phyloP scores from a whole-genome alignment of 2,113 vertebrate species.

The Ammodytes marinus region DNA sequence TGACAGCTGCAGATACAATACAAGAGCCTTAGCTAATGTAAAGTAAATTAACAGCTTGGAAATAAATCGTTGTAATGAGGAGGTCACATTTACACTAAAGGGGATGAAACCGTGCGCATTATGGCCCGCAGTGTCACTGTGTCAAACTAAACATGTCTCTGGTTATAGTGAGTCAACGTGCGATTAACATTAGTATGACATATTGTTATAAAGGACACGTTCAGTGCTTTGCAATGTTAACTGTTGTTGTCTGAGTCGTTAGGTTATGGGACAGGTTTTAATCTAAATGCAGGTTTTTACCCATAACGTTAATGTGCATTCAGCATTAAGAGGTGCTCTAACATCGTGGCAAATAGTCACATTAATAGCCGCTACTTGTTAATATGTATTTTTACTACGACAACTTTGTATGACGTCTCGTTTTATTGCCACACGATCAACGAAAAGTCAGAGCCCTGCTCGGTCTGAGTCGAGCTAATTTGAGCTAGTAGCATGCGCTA shows the following conservation, averaged over 20 bases:
- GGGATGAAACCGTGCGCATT: slow-evolving; percentile 66
- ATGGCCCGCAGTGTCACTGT: slow-evolving; percentile 67
- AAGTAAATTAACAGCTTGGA: slow-evolving; percentile 9
- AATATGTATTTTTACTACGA: background rate
- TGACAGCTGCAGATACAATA: slow-evolving; percentile 5
- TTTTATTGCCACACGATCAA: slow-evolving; percentile 33
- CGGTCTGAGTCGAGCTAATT: slow-evolving; percentile 74
- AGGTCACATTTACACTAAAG: slow-evolving; percentile 49
- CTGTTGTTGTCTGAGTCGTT: slow-evolving; percentile 42
- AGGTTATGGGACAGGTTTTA: slow-evolving; percentile 17
- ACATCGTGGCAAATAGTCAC: background rate
- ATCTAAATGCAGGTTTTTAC: slow-evolving; percentile 37
- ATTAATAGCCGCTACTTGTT: fast-evolving
- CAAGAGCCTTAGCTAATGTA: background rate
- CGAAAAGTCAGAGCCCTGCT: slow-evolving; percentile 48
- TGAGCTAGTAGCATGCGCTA: slow-evolving; percentile 82
- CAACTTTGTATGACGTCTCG: slow-evolving; percentile 32
- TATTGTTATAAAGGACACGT: slow-evolving; percentile 6
- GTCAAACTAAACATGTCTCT: slow-evolving; percentile 53
- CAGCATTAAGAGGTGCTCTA: background rate
- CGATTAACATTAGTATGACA: background rate
- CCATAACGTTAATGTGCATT: background rate
- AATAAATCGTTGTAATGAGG: slow-evolving; percentile 41
- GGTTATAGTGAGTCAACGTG: background rate
- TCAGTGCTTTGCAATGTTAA: slow-evolving; percentile 16